These are phyloP conservation scores for Trichoplusia ni DNA, from an alignment of 1,140 invertebrate species.

Conservation along the genomic window DNA sequence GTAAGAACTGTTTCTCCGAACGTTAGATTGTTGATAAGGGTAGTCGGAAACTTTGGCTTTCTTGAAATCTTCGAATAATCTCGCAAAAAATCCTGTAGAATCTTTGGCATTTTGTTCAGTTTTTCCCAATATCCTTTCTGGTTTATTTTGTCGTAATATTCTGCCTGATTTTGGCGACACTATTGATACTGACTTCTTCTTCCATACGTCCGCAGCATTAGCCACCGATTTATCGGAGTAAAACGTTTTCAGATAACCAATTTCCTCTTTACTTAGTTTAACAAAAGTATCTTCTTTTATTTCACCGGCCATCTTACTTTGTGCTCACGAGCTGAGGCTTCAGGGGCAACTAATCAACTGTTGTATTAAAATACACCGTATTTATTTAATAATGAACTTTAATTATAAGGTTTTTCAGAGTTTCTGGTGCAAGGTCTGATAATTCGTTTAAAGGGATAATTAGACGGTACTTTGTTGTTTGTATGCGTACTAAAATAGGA, in stretches of 20 bases:
- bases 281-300: slow-evolving; percentile 50
- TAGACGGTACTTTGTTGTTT: slow-evolving; percentile 16
- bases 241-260: slow-evolving; percentile 51
- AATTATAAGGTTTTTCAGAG: slow-evolving; percentile 11
- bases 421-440: slow-evolving; percentile 5
- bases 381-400: slow-evolving; percentile 12
- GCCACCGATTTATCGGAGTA: slow-evolving; percentile 40
- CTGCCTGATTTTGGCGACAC: slow-evolving; percentile 58
- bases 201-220: slow-evolving; percentile 52
- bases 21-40: slow-evolving; percentile 54
- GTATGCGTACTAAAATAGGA: background rate
- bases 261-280: slow-evolving; percentile 57
- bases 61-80: slow-evolving; percentile 59
- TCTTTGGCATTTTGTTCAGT: slow-evolving; percentile 33
- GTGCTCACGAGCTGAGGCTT: slow-evolving; percentile 13
- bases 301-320: slow-evolving; percentile 47
- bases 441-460: slow-evolving; percentile 8
- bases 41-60: slow-evolving; percentile 62
- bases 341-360: slow-evolving; percentile 1
- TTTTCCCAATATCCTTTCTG: slow-evolving; percentile 28
- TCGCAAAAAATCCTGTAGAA: slow-evolving; percentile 50
- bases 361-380: too few species aligned
- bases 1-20: slow-evolving; percentile 57
- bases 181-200: slow-evolving; percentile 62
- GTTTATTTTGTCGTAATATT: slow-evolving; percentile 41